These are phyloP conservation scores for Scelioninae gen. 1 DNA, from an alignment of 2,888 invertebrate species.

Conservation along the genomic window DNA sequence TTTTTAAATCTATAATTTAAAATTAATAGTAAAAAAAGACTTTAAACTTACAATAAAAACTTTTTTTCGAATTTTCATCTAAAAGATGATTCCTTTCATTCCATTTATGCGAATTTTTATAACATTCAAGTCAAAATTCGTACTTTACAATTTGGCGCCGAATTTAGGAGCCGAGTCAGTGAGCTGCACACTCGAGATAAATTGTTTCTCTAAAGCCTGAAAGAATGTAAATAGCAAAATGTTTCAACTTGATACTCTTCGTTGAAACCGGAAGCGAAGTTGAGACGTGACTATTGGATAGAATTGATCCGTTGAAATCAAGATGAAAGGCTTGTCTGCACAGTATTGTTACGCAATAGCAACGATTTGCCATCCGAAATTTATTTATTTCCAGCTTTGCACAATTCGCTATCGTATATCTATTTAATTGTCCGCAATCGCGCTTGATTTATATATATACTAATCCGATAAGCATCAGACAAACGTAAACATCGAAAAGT, in stretches of 20 bases:
- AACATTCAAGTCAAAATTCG: too few species aligned
- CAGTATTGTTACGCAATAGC: conserved; percentile 32
- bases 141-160: neutral
- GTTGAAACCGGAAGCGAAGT: conserved; percentile 76
- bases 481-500: too few species aligned
- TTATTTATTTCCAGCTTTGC: conserved; percentile 14
- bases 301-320: conserved; percentile 72
- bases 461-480: too few species aligned
- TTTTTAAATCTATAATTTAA: too few species aligned
- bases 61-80: neutral
- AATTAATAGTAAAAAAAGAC: neutral
- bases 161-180: neutral
- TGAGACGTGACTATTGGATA: conserved; percentile 72
- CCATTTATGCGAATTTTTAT: neutral
- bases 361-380: neutral
- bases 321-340: conserved; percentile 45
- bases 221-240: conserved; percentile 23
- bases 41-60: neutral
- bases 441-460: too few species aligned
- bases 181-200: conserved; percentile 16
- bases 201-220: conserved; percentile 16
- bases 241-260: conserved; percentile 73
- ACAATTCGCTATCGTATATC: conserved; percentile 17
- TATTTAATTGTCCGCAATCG: too few species aligned
- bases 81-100: neutral